Base-by-base conservation (phyloP, 2,797 vertebrate genomes). In the Leuciscus waleckii region DNA sequence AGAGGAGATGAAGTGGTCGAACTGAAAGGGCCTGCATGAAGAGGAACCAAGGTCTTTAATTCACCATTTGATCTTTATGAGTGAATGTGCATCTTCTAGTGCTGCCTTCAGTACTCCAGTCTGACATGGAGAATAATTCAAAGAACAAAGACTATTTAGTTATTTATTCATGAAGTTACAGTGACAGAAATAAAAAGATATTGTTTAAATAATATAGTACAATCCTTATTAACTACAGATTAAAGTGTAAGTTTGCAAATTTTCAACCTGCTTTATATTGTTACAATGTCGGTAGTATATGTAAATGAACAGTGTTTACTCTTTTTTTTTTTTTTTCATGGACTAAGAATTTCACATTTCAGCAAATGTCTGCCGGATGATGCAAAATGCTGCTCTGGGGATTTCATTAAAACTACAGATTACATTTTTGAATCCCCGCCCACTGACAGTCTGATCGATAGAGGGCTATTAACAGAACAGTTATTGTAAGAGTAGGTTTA, bases 41-140 rank as follows among this genome's bases (percentile, higher is more conserved):
- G 46, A 79, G 26, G 76, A 85, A 49, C n/a, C 17, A 23, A 58
- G 49, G 51, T 79, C 76, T 78, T 84, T 43, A 69, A 69, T 78
- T 69, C 63, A 56, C 19, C 32, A n/a, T 79, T 85, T 85, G 83
- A 85, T 79, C 76, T 71, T 84, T 10, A 76, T 49, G 49, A 77
- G 82, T 61, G 21, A 43, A 46, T 78, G 63, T 61, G 75, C 67
- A 4, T 71, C 26, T 79, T 79, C 19, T 51, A 85, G 76, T 79
- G 51, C 67, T 69, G 39, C 67, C n/a, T 79, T 54, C 39, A 49
- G 26, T 61, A 85, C 65, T 79, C 29, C 26, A 70, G 37, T 29
- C 39, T 70, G 54, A 85, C 75, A 61, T 37, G 51, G 37, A 78
- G n/a, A 78, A 70, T 65, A 46, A 68, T 80, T 46, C n/a, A 79